A percentile compares a stretch with the other conserved stretches of the same genome.
These are phyloP conservation scores for Cyrtonyx montezumae DNA, from an alignment of 2,113 vertebrate species.

Conservation along the genomic window DNA sequence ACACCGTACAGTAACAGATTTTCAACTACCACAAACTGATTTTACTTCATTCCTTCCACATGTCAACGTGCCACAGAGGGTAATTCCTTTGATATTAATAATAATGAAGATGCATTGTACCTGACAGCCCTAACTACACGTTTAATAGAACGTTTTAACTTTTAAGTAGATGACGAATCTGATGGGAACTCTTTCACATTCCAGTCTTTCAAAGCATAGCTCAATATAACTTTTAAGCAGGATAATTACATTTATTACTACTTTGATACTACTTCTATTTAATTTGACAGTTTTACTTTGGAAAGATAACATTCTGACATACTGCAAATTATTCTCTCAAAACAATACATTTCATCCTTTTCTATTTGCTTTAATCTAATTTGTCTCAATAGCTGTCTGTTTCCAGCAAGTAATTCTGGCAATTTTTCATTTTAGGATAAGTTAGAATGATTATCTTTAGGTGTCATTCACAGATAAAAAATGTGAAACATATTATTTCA, in stretches of 20 bases:
- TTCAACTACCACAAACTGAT: slow-evolving; percentile 41
- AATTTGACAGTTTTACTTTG: slow-evolving; percentile 20
- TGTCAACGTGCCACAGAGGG: slow-evolving; percentile 13
- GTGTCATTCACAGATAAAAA: background rate
- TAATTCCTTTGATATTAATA: slow-evolving; percentile 53
- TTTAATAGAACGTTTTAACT: slow-evolving; percentile 59
- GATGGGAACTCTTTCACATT: slow-evolving; percentile 8
- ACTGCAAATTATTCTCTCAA: background rate
- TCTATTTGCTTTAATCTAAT: background rate
- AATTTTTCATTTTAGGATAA: background rate
- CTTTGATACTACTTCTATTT: background rate
- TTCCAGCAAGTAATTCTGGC: background rate
- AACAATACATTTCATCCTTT: slow-evolving; percentile 2
- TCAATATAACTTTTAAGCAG: background rate
- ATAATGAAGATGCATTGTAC: slow-evolving; percentile 48
- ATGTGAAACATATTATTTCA: background rate
- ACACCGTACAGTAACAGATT: background rate
- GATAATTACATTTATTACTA: background rate
- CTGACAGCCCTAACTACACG: slow-evolving; percentile 57
- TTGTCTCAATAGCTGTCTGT: background rate
- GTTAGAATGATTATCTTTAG: background rate
- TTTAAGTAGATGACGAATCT: slow-evolving; percentile 8
- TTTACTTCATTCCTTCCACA: slow-evolving; percentile 36
- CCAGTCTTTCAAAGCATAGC: slow-evolving; percentile 18
- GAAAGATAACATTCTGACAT: background rate